Base-by-base conservation (phyloP, 2,888 invertebrate species). In the Agrochola circellaris region DNA sequence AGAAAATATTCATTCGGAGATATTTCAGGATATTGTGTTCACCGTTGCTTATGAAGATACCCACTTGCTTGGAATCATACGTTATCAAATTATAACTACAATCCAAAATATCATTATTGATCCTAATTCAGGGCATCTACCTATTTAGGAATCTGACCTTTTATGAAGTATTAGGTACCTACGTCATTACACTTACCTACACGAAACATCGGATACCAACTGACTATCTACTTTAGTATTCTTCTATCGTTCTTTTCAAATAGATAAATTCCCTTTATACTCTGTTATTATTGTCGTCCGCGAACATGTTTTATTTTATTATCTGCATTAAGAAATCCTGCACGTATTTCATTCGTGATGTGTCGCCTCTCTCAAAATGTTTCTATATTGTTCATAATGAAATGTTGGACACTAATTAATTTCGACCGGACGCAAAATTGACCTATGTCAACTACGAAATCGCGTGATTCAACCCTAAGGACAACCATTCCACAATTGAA, bases 381-480 rank as follows among this genome's bases (percentile, higher is more conserved):
- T 69, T 68, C 73, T 73, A 79, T 82, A 86, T 89, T 90, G 86
- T 87, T 84, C 86, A 81, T 92, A 93, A 93, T 93, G 83, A 93
- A 94, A 93, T 90, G 92, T 89, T 90, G 89, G 90, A 90, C 91
- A 90, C 91, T 93, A 94, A 94, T 95, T 95, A 94, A 94, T 94
- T 94, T 93, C 83, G 90, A 86, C 90, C 92, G 91, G 92, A 90
- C 90, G 90, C 91, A 87, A 90, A 94, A 93, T 93, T 95, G 93
- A 94, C 94, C 94, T 92, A 90, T 90, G 92, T 89, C 89, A 90
- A 86, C 79, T 79, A 71, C 64, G 48, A 42, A 75, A 72, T 77
- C 67, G 73, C 45, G 77, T 75, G 77, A 73, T 76, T 73, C 80
- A 68, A 72, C 78, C 82, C 75, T 80, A 83, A 78, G 76, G 69